Evolutionary conservation across 2,888 invertebrate species (phyloP), one percentile per base, ranked within the genome.

Genomic region (Onchidella celtica): DNA sequence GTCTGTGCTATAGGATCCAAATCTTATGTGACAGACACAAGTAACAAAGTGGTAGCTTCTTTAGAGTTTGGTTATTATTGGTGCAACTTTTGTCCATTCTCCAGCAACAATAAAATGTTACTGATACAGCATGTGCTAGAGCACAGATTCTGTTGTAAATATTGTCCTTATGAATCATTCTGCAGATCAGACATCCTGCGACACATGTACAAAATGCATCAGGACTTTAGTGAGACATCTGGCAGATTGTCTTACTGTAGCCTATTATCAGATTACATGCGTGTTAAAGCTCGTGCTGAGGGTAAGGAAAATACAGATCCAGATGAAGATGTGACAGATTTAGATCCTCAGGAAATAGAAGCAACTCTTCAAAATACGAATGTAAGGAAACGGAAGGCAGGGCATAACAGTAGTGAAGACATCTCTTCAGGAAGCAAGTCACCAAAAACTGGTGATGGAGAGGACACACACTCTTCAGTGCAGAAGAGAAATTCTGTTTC

Each of bases 81-180:
- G 90, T 90, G 90, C 81, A 90, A 90, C 76, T 90, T 90, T 82
- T 90, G 90, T 80, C 86, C 88, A 6, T 90, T 83, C 74, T 85
- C 87, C 68, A 86, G 87, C 1, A 86, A 87, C 61, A 84, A 83
- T 47, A 90, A 90, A 77, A 79, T 83, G 1, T 81, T 73, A 36
- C 83, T 90, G 0, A 47, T 89, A 9, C 84, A 88, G 69, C 90
- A 90, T 84, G 85, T 89, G 9, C 83, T 88, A 81, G 87, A 88
- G n/a, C 91, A 91, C 77, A 79, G 90, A 6, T 91, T 91, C 76
- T 86, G 88, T 57, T 91, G 91, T 79, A 88, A 88, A 66, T 87
- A 85, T 74, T 91, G 91, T 75, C 82, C 84, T 17, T 91, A 87
- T 59, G 89, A 91, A 84, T 88, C 89, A 3, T 90, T 89, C 72